A percentile compares a stretch with the other conserved stretches of the same genome.
Conservation (phyloP, 2,797 vertebrate species). For the Ceryle rudis region DNA sequence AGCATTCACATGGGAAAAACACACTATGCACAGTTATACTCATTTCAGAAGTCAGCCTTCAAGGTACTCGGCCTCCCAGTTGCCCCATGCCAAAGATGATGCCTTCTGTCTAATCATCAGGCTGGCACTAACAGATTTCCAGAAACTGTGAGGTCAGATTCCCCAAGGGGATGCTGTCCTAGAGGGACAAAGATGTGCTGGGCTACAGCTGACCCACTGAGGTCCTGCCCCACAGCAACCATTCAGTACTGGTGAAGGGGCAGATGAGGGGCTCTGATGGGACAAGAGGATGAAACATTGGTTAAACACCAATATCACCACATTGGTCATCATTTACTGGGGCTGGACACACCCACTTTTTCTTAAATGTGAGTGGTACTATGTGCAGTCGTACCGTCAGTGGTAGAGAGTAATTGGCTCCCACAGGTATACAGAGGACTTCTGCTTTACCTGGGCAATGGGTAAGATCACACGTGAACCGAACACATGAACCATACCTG, state of each 20-base stretch:
- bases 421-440: neutral
- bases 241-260: neutral
- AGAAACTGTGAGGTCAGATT: neutral
- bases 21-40: too few species aligned
- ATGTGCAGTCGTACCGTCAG: neutral
- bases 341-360: neutral
- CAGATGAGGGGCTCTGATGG: neutral
- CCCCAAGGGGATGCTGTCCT: neutral
- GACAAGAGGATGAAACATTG: neutral
- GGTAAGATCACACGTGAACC: accelerated
- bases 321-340: neutral
- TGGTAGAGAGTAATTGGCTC: neutral
- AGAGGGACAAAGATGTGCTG: neutral
- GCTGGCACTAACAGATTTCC: neutral
- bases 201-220: neutral
- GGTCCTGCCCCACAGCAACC: neutral
- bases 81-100: accelerated
- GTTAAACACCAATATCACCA: neutral
- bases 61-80: neutral
- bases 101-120: neutral
- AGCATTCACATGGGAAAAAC: neutral
- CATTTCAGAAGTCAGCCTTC: neutral
- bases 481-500: too few species aligned
- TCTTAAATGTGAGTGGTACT: neutral
- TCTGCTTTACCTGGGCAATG: neutral